phyloP scores from a whole-genome alignment of 35 echinoderm and acorn worm genomes.

The Holothuria glaberrima region DNA sequence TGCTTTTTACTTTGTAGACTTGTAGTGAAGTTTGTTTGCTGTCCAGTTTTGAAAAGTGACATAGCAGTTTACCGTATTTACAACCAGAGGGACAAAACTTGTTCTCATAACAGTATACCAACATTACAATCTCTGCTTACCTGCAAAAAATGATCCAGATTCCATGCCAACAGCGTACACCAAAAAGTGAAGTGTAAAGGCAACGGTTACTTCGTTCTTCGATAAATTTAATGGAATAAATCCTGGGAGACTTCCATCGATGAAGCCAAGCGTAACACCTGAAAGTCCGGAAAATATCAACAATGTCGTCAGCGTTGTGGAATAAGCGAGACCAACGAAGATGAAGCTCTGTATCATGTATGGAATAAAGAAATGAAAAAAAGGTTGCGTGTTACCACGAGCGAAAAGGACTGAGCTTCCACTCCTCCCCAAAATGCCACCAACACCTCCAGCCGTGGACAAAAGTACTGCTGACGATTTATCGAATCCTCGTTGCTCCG shows the following conservation, averaged over 20 bases:
- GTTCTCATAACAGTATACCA: too few relatives aligned
- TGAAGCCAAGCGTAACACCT: not conserved
- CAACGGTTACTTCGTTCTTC: not conserved
- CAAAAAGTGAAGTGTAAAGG: not conserved
- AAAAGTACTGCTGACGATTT: not conserved
- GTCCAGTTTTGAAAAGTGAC: too few relatives aligned
- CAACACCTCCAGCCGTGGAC: not conserved
- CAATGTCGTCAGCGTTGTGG: not conserved
- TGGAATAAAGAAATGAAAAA: not conserved
- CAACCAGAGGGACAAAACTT: too few relatives aligned
- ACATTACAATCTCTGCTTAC: not conserved
- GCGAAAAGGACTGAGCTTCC: not conserved
- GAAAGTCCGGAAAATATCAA: constrained; percentile 1
- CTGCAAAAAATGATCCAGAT: constrained; percentile 9
- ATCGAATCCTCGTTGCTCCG: not conserved
- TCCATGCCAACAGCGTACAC: constrained; percentile 20
- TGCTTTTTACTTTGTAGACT: too few relatives aligned
- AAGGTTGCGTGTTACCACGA: not conserved
- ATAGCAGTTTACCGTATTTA: too few relatives aligned
- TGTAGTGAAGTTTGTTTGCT: too few relatives aligned
- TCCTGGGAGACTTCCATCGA: not conserved
- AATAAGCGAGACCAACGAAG: constrained; percentile 13
- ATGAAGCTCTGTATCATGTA: not conserved
- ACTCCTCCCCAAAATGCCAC: not conserved
- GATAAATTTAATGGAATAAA: constrained; percentile 31